Evolutionary conservation across 2,888 invertebrate genomes (phyloP).

Genomic region (Calameuta pallipes): DNA sequence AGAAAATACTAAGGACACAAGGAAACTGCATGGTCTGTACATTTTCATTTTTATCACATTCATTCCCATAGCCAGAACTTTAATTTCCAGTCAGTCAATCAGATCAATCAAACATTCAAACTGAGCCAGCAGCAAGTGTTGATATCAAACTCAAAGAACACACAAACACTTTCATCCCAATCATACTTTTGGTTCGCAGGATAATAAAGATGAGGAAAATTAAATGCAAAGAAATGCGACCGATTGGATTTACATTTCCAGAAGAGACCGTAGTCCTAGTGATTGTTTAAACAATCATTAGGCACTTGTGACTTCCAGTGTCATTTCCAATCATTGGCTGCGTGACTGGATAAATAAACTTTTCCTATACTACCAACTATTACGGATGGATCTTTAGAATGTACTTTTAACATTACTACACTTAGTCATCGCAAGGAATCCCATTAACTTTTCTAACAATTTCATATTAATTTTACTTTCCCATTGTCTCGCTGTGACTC

Average conservation of each 20-base stretch:
- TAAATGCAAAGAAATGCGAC: slow-evolving; percentile 34
- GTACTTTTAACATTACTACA: not conserved
- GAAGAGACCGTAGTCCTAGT: slow-evolving; percentile 12
- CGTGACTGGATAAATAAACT: not conserved
- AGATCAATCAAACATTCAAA: not conserved
- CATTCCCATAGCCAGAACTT: not conserved
- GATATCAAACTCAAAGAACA: not conserved
- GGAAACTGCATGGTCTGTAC: not conserved
- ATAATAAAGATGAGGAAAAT: slow-evolving; percentile 19
- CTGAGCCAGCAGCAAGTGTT: not conserved
- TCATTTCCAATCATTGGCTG: not conserved
- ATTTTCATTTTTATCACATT: not conserved
- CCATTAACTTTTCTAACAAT: not conserved
- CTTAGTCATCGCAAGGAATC: not conserved
- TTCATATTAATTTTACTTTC: not conserved
- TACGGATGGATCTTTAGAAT: not conserved
- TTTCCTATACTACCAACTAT: not conserved
- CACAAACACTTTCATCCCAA: not conserved
- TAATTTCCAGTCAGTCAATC: not conserved
- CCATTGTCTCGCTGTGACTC: not conserved
- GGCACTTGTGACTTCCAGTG: not conserved
- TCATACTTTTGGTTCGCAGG: not conserved
- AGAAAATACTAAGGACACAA: not conserved
- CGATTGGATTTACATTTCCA: slow-evolving; percentile 24
- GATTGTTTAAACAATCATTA: not conserved